These are phyloP conservation scores for Microtus richardsoni DNA, from an alignment of 2,113 vertebrate genomes.

Conservation along the genomic window DNA sequence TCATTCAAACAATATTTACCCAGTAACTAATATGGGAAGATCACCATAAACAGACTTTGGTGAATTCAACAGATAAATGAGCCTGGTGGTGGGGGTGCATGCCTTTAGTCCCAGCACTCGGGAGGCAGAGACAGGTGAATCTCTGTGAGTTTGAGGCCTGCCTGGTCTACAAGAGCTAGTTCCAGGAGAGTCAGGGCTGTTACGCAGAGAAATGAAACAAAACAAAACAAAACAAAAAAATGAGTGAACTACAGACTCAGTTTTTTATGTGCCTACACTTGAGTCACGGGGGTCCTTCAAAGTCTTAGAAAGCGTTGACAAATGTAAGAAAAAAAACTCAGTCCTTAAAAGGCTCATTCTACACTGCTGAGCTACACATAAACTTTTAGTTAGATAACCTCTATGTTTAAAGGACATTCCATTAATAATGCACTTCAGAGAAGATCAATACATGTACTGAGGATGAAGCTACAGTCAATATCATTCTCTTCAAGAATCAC, in stretches of 20 bases:
- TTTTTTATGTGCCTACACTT: neutral
- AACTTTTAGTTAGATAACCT: conserved; percentile 3
- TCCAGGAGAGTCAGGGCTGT: no score
- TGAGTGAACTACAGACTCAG: neutral
- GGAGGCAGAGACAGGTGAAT: no score
- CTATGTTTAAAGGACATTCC: neutral
- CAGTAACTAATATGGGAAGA: neutral
- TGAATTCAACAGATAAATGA: neutral
- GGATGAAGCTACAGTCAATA: neutral
- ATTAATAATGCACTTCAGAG: conserved; percentile 31
- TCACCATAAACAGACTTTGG: neutral
- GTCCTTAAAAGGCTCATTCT: neutral
- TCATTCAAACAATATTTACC: conserved; percentile 37
- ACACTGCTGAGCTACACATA: conserved; percentile 5
- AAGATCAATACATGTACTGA: neutral
- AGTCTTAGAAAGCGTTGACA: neutral
- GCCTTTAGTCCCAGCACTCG: no score
- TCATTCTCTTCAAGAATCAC: neutral
- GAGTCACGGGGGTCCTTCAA: neutral
- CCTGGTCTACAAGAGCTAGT: no score
- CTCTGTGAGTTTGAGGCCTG: no score
- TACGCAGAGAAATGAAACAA: no score
- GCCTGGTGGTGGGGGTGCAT: no score
- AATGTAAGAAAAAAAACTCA: neutral
- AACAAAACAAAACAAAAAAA: neutral